These are phyloP conservation scores for Volucella zonaria DNA, from an alignment of 2,888 invertebrate genomes.

Conservation along the genomic window DNA sequence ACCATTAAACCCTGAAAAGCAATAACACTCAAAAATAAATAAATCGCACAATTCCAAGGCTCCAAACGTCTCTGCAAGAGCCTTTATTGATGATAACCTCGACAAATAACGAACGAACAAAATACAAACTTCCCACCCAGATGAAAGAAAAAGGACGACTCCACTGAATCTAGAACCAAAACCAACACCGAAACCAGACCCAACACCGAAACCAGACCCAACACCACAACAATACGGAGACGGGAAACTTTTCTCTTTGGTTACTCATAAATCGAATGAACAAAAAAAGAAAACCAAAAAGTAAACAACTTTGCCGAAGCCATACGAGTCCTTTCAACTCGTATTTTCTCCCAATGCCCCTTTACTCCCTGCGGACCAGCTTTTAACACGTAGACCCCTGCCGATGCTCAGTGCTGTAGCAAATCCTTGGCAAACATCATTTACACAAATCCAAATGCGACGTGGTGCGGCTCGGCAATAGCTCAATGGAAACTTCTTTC, in stretches of 20 bases:
- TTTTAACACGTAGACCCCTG: constrained; percentile 36
- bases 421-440: constrained; percentile 62
- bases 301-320: constrained; percentile 54
- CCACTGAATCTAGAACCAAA: constrained; percentile 5
- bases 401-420: constrained; percentile 6
- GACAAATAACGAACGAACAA: constrained; percentile 48
- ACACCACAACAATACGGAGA: too few relatives aligned
- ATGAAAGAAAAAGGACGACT: constrained; percentile 11
- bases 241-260: constrained; percentile 38
- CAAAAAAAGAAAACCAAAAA: constrained; percentile 46
- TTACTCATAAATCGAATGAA: constrained; percentile 57
- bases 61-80: constrained; percentile 1
- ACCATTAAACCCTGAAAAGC: neutral
- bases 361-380: neutral
- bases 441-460: constrained; percentile 60
- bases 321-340: constrained; percentile 47
- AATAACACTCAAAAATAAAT: constrained; percentile 5
- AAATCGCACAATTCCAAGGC: constrained; percentile 6
- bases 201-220: too few relatives aligned
- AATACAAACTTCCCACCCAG: constrained; percentile 5
- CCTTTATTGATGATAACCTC: neutral
- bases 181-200: too few relatives aligned
- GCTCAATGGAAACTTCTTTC: constrained; percentile 31
- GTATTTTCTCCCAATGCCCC: constrained; percentile 7
- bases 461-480: constrained; percentile 8